These are phyloP conservation scores for Dasypus novemcinctus DNA, from an alignment of 2,113 vertebrate genomes.

Conservation along the genomic window DNA sequence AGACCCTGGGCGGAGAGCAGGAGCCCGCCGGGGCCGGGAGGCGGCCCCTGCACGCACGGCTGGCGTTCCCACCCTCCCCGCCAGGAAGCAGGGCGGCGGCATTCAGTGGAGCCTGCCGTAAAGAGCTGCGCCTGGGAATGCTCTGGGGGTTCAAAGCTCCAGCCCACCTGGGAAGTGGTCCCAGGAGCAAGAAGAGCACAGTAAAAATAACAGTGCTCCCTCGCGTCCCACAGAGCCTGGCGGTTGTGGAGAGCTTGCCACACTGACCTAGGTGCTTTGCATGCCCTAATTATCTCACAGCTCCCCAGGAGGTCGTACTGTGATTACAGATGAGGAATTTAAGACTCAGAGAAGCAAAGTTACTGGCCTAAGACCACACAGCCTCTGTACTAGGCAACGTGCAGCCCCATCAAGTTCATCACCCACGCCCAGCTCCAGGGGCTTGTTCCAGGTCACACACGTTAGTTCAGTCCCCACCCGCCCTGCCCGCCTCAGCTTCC, in stretches of 20 bases:
- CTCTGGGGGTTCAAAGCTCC: not conserved
- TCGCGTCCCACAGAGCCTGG: not conserved
- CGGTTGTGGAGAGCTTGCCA: not conserved
- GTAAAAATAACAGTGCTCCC: not conserved
- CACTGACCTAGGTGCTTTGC: not conserved
- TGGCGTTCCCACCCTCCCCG: conserved; percentile 4
- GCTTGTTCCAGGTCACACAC: not conserved
- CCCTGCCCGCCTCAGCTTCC: not conserved
- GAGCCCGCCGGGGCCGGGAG: conserved; percentile 3
- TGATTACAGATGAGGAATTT: conserved; percentile 55
- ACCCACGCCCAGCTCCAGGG: not conserved
- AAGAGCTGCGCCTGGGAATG: not conserved
- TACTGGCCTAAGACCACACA: not conserved
- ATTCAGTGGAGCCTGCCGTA: not conserved
- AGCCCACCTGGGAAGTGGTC: not conserved
- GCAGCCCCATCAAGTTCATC: not conserved
- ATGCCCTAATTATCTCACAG: not conserved
- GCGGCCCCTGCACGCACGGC: conserved; percentile 48
- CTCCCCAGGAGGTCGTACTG: not conserved
- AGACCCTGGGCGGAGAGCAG: not conserved
- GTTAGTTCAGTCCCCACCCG: not conserved
- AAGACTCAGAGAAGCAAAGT: conserved; percentile 23
- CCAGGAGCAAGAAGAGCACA: not conserved
- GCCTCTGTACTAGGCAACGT: not conserved
- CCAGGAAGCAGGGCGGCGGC: not conserved